Evolutionary conservation across 2,797 vertebrate species (phyloP).

Genomic region (Buphagus erythrorhynchus): DNA sequence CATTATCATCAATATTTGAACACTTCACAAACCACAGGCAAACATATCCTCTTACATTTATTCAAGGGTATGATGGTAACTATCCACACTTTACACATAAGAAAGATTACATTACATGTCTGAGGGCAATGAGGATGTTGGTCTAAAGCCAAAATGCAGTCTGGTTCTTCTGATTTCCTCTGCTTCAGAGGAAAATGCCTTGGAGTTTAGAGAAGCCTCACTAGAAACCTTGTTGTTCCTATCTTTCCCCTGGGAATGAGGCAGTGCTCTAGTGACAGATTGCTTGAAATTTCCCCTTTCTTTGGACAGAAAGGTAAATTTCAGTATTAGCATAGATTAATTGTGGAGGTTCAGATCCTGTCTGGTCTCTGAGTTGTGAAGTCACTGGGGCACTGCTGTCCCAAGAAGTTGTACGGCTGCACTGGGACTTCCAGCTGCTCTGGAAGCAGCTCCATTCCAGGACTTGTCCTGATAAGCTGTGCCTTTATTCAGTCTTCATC

Average conservation of each 20-base stretch:
- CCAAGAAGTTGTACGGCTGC: rapidly evolving
- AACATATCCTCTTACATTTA: background rate
- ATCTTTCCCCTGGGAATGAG: background rate
- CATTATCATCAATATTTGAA: slow-evolving; percentile 5
- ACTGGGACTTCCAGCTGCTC: background rate
- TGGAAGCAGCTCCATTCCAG: rapidly evolving
- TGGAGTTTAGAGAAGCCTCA: background rate
- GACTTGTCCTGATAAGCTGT: background rate
- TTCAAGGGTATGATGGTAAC: background rate
- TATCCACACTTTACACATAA: background rate
- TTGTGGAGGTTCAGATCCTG: background rate
- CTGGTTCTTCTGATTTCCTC: background rate
- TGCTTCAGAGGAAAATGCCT: background rate
- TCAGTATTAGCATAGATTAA: background rate
- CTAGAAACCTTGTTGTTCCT: background rate
- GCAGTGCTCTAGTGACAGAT: background rate
- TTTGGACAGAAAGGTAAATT: background rate
- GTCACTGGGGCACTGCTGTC: background rate
- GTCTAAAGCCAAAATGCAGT: background rate
- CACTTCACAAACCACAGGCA: background rate
- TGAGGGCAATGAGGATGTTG: background rate
- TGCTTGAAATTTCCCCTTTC: background rate
- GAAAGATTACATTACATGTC: background rate
- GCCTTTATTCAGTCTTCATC: background rate
- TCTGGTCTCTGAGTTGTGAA: background rate